phyloP scores from a whole-genome alignment of 2,888 invertebrate genomes.

The Tyria jacobaeae region DNA sequence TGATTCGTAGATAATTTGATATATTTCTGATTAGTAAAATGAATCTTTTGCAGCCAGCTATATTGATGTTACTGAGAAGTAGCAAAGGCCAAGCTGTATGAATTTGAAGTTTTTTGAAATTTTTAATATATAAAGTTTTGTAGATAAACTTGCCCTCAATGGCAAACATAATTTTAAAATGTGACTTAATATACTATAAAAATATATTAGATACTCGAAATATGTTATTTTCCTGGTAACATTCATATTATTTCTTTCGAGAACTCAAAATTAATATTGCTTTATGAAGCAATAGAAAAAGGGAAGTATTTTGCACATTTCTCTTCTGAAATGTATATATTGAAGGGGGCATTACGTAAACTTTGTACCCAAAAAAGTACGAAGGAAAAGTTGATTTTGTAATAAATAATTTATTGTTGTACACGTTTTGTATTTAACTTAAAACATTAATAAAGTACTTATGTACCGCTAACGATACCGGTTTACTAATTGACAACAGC shows the following conservation, averaged over 20 bases:
- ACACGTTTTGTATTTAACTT: too few species aligned
- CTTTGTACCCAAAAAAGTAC: background rate
- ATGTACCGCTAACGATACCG: too few species aligned
- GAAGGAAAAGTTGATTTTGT: too few species aligned
- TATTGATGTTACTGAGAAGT: conserved; percentile 22
- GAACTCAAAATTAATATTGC: background rate
- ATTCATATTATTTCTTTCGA: background rate
- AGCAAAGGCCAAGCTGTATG: conserved; percentile 16
- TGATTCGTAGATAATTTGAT: background rate
- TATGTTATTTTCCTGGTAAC: background rate
- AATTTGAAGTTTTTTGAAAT: conserved; percentile 9
- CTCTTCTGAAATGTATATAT: background rate
- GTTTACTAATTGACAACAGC: too few species aligned
- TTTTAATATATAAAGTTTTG: conserved; percentile 6
- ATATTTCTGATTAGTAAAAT: conserved; percentile 14
- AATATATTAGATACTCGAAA: conserved; percentile 3
- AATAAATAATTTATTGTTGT: too few species aligned
- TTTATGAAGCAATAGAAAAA: background rate
- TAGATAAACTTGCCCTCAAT: background rate
- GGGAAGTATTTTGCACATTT: conserved; percentile 11
- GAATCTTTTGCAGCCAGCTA: conserved; percentile 26
- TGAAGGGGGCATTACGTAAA: background rate
- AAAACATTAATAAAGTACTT: too few species aligned
- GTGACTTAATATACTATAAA: conserved; percentile 2
- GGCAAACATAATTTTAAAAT: background rate